These are phyloP conservation scores for Diogma glabrata DNA, from an alignment of 2,888 invertebrate species.

Conservation along the genomic window DNA sequence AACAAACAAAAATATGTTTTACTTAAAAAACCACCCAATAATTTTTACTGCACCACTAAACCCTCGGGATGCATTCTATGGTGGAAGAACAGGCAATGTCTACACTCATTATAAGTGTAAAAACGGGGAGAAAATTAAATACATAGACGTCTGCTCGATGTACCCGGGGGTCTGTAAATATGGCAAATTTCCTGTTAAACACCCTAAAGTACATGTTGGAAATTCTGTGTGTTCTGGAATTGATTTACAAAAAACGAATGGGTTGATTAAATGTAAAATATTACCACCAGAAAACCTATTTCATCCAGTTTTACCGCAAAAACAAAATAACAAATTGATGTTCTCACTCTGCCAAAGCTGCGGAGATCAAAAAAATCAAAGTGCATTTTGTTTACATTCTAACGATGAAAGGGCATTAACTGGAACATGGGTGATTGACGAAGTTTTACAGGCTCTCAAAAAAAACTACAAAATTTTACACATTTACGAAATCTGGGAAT, in stretches of 20 bases:
- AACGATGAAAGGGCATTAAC: conserved; percentile 18
- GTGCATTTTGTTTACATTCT: conserved; percentile 18
- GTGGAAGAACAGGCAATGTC: neutral
- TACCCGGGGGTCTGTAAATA: conserved; percentile 19
- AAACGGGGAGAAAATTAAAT: conserved; percentile 15
- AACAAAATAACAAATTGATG: conserved; percentile 21
- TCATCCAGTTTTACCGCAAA: conserved; percentile 24
- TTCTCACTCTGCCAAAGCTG: conserved; percentile 23
- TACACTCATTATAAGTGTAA: neutral
- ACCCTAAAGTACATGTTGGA: neutral
- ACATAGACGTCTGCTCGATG: conserved; percentile 22
- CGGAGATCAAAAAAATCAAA: conserved; percentile 11
- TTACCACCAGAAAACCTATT: conserved; percentile 13
- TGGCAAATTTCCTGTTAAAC: neutral
- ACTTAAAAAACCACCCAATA: too few relatives aligned
- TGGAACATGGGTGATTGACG: conserved; percentile 26
- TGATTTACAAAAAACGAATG: neutral
- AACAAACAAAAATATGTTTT: too few relatives aligned
- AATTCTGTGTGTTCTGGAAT: neutral
- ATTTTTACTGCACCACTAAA: too few relatives aligned
- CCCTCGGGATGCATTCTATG: too few relatives aligned
- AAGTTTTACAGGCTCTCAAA: conserved; percentile 23
- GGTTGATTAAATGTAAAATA: neutral
- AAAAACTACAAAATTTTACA: conserved; percentile 22
- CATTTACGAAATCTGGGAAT: conserved; percentile 26